Evolutionary conservation across 2,113 vertebrate genomes (phyloP).

Genomic region (Ondatra zibethicus): DNA sequence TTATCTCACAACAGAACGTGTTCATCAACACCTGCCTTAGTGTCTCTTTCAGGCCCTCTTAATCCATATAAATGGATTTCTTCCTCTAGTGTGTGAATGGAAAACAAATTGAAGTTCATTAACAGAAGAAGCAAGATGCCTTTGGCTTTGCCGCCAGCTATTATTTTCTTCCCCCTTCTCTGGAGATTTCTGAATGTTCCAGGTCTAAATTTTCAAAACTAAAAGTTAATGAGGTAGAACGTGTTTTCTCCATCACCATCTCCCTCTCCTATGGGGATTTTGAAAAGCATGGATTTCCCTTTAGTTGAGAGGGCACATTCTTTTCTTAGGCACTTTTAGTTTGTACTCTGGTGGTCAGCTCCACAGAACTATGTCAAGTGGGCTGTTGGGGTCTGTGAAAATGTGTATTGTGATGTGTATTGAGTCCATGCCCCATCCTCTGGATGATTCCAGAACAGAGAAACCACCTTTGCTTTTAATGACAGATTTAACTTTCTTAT

Average conservation of each 20-base stretch:
- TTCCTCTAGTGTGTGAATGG: slow-evolving; percentile 56
- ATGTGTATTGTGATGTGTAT: background rate
- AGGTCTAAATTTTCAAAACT: slow-evolving; percentile 38
- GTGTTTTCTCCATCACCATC: slow-evolving; percentile 66
- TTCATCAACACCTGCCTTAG: background rate
- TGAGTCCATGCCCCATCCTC: background rate
- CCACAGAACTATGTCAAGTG: background rate
- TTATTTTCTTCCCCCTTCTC: slow-evolving; percentile 41
- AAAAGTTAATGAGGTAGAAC: slow-evolving; percentile 55
- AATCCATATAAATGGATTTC: slow-evolving; percentile 28
- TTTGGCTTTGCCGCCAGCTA: slow-evolving; percentile 37
- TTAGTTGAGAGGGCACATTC: slow-evolving; percentile 28
- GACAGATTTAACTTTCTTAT: background rate
- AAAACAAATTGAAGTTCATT: slow-evolving; percentile 70
- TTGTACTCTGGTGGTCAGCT: background rate
- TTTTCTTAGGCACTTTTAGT: slow-evolving; percentile 51
- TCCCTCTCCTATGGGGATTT: background rate
- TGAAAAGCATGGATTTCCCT: slow-evolving; percentile 55
- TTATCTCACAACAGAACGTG: background rate
- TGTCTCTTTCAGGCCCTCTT: slow-evolving; percentile 38
- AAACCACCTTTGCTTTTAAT: background rate
- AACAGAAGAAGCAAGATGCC: slow-evolving; percentile 57
- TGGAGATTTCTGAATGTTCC: slow-evolving; percentile 50
- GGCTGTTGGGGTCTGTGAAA: background rate
- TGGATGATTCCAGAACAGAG: background rate